Evolutionary conservation across 2,888 invertebrate species (phyloP).

Genomic region (Pantelozetes paolii): DNA sequence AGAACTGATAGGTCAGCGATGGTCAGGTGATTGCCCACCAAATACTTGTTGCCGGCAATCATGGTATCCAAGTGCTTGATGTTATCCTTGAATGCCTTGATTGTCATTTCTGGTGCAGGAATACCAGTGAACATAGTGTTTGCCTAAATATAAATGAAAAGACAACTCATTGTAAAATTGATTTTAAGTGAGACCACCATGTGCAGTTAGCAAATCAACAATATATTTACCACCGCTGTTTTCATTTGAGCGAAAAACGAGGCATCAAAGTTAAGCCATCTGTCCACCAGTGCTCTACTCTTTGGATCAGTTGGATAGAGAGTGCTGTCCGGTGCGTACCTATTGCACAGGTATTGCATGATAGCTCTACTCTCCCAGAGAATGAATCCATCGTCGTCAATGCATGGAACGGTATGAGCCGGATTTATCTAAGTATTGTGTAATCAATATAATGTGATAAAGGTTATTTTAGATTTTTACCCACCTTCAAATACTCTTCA

Average conservation of each 20-base stretch:
- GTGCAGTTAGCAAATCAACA: too few species aligned
- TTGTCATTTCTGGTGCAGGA: not conserved
- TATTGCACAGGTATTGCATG: conserved; percentile 70
- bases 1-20: conserved; percentile 29
- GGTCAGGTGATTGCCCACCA: conserved; percentile 2
- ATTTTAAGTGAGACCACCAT: not conserved
- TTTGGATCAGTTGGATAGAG: conserved; percentile 69
- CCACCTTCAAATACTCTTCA: too few species aligned
- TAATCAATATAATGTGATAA: too few species aligned
- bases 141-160: too few species aligned
- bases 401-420: conserved; percentile 59
- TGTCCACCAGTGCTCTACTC: conserved; percentile 69
- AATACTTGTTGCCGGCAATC: conserved; percentile 6
- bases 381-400: conserved; percentile 63
- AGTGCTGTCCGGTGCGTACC: conserved; percentile 68
- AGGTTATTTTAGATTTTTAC: too few species aligned
- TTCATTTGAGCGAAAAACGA: not conserved
- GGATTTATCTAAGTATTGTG: too few species aligned
- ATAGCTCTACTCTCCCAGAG: conserved; percentile 78
- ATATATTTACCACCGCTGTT: not conserved
- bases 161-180: not conserved
- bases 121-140: not conserved
- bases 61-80: not conserved
- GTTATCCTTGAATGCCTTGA: not conserved
- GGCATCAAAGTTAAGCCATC: conserved; percentile 52